Evolutionary conservation across 2,888 invertebrate genomes (phyloP), one percentile per base, ranked within the genome.

Genomic region (Pseudococcus viburni): DNA sequence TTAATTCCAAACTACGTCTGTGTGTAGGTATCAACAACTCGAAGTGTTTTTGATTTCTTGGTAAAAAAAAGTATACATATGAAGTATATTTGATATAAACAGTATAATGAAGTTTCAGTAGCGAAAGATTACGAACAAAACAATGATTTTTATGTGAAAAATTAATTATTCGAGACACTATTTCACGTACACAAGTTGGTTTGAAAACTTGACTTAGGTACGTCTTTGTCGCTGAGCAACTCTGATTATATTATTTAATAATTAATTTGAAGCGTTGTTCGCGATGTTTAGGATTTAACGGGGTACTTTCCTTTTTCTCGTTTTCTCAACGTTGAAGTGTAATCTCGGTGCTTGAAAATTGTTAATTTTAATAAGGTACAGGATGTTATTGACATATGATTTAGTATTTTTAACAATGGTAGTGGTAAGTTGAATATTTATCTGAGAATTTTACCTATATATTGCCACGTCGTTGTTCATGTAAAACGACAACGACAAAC

Each of bases 181-280:
- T 83, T 83, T 83, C 46, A 15, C 73, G 39, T 39, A 80, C 19
- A 17, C 80, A 83, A 46, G 19, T 83, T 46, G 19, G 11, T 83
- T 83, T 83, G 19, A 19, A 83, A 83, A 83, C 46, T 19, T 83
- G 80, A 46, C 48, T 46, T 22, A n/a, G n/a, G n/a, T n/a, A 46
- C 46, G 46, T 46, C 42, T 83, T 83, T 83, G 46, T 83, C 42
- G 19, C 80, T 46, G 46, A 46, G 77, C 77, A 77, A 77, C 33
- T 39, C 39, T 64, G 22, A 64, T 59, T 17, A 17, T 5, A 55
- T 68, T 33, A 73, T 3, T 33, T 42, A 26, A 12, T n/a, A 83
- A n/a, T 46, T 83, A 83, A 83, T 83, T 83, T 83, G 26, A 22
- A 64, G 64, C 9, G 22, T 64, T 12, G 26, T 73, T 33, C 73